A percentile compares a stretch with the other conserved stretches of the same genome.
Evolutionary conservation across 2,797 vertebrate species (phyloP).

Genomic region (Limosa lapponica): DNA sequence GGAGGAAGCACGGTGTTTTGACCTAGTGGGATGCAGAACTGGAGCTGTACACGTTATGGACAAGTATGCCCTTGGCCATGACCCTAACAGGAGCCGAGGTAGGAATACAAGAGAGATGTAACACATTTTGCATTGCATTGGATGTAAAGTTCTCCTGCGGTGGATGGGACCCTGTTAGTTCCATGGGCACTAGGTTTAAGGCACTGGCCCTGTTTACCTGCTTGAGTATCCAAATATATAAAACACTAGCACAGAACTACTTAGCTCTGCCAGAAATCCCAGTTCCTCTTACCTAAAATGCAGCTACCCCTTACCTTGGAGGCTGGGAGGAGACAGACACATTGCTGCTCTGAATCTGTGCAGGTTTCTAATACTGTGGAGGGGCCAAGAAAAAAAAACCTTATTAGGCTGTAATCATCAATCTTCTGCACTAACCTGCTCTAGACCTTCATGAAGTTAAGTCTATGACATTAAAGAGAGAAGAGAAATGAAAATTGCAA

Average conservation of each 20-base stretch:
- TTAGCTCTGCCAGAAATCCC: not conserved
- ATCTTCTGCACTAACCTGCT: conserved; percentile 49
- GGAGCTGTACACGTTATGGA: not conserved
- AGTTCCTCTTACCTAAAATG: not conserved
- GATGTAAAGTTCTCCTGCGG: not conserved
- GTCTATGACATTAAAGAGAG: conserved; percentile 58
- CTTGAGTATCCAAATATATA: not conserved
- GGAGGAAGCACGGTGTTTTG: not conserved
- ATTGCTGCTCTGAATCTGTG: not conserved
- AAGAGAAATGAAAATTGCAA: conserved; percentile 68
- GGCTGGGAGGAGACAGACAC: not conserved
- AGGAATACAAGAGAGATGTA: not conserved
- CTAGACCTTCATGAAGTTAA: conserved; percentile 54
- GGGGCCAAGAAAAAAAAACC: not conserved
- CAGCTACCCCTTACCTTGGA: not conserved
- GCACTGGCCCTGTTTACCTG: not conserved
- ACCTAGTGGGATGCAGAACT: not conserved
- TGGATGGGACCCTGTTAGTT: not conserved
- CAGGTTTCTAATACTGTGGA: not conserved
- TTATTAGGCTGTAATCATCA: conserved; percentile 32
- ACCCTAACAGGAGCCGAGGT: not conserved
- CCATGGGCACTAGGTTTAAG: not conserved
- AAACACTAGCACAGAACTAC: not conserved
- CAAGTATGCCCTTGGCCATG: not conserved
- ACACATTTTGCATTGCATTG: fast-evolving